Percentiles rank a stretch among this genome's conserved stretches.
phyloP scores from a whole-genome alignment of 2,888 invertebrate genomes.

The Keiferia lycopersicella region DNA sequence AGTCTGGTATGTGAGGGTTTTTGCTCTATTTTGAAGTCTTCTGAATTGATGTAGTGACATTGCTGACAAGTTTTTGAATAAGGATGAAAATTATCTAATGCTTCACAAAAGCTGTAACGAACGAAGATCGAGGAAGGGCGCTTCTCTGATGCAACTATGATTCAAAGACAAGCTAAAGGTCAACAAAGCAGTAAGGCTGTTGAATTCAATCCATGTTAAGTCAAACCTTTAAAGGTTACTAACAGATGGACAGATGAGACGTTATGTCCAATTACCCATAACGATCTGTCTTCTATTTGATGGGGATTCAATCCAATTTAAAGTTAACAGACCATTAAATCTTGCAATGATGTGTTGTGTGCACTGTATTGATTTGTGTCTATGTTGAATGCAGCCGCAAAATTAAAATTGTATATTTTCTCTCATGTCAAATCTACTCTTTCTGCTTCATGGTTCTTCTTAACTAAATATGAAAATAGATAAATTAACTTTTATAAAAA shows the following conservation, averaged over 20 bases:
- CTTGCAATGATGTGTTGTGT: constrained; percentile 4
- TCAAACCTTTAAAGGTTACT: constrained; percentile 38
- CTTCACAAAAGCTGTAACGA: not conserved
- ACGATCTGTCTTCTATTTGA: constrained; percentile 37
- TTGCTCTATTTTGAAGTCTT: not conserved
- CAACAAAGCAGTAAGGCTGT: constrained; percentile 38
- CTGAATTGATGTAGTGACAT: not conserved
- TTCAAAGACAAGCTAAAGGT: constrained; percentile 36
- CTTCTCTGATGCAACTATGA: not conserved
- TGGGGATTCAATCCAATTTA: constrained; percentile 20
- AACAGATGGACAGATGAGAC: constrained; percentile 39
- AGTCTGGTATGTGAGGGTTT: not conserved
- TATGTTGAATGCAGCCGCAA: not conserved
- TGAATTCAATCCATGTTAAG: constrained; percentile 37
- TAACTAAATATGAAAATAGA: too few relatives aligned
- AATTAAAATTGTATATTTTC: too few relatives aligned
- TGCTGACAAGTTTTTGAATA: not conserved
- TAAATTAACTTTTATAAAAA: too few relatives aligned
- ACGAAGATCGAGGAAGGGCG: not conserved
- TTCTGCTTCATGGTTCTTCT: too few relatives aligned
- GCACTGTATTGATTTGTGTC: constrained; percentile 16
- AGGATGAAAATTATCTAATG: not conserved
- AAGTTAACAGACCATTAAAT: constrained; percentile 19
- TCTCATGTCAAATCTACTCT: too few relatives aligned
- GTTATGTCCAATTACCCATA: constrained; percentile 50